A percentile compares a stretch with the other conserved stretches of the same genome.
These are phyloP conservation scores for Hystrix brachyura DNA, from an alignment of 2,113 vertebrate species.

Conservation along the genomic window DNA sequence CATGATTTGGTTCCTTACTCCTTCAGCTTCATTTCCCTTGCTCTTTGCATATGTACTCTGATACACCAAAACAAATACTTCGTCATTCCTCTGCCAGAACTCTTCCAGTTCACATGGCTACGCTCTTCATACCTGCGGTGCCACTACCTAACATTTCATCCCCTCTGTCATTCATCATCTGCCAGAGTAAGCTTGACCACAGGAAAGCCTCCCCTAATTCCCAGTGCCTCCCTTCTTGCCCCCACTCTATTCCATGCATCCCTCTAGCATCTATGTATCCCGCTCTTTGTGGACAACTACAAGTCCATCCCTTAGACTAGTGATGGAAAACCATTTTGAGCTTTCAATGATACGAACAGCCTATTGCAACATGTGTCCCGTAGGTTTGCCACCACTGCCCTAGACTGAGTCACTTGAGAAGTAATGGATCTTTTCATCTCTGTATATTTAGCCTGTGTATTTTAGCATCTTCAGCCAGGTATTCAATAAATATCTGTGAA, in stretches of 20 bases:
- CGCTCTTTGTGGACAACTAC: background rate
- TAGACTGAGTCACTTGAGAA: background rate
- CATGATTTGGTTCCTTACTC: background rate
- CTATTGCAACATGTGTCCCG: too few species aligned
- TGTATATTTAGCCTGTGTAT: background rate
- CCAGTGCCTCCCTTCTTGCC: background rate
- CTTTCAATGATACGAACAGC: too few species aligned
- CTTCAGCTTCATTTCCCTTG: conserved; percentile 37
- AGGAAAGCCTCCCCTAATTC: background rate
- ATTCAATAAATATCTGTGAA: conserved; percentile 39
- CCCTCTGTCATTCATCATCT: background rate
- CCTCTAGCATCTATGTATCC: background rate
- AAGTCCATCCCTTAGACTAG: background rate
- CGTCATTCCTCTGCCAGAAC: background rate
- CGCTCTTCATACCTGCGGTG: background rate
- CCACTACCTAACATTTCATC: background rate
- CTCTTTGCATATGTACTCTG: background rate
- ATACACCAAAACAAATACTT: background rate
- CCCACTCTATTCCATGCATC: background rate
- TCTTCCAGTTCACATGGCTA: background rate
- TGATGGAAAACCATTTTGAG: too few species aligned
- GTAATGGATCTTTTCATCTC: background rate
- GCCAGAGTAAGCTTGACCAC: background rate
- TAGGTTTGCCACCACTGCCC: background rate
- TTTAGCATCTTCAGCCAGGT: background rate